Evolutionary conservation across 1,140 invertebrate genomes (phyloP).

Genomic region (Drosophila insularis): DNA sequence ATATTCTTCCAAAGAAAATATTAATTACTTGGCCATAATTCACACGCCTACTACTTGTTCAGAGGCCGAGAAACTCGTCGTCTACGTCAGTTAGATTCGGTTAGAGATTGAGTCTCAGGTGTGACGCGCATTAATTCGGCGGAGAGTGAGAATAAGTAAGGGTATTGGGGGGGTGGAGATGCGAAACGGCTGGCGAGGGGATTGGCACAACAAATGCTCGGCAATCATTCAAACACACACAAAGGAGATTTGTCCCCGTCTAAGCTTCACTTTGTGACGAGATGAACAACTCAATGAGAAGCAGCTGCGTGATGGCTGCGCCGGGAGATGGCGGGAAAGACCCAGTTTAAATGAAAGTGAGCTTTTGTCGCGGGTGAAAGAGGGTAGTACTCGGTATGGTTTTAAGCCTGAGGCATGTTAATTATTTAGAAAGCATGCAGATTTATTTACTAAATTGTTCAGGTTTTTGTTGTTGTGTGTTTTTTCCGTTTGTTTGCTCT

Average conservation of each 20-base stretch:
- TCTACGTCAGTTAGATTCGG: neutral
- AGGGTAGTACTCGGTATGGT: conserved; percentile 1
- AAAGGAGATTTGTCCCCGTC: conserved; percentile 42
- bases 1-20: conserved; percentile 47
- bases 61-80: neutral
- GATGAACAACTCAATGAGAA: conserved; percentile 74
- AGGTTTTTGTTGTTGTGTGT: conserved; percentile 28
- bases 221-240: conserved; percentile 60
- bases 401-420: conserved; percentile 59
- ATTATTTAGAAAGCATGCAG: conserved; percentile 80
- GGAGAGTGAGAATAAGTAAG: neutral
- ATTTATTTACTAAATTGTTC: conserved; percentile 74
- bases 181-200: too few relatives aligned
- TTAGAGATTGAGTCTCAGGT: conserved; percentile 42
- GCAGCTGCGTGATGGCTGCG: neutral
- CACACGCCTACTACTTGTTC: conserved; percentile 34
- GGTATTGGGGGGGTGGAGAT: too few relatives aligned
- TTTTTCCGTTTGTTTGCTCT: conserved; percentile 43
- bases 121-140: conserved; percentile 7
- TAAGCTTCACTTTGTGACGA: conserved; percentile 36
- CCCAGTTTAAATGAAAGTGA: conserved; percentile 61
- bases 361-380: neutral
- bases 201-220: conserved; percentile 55
- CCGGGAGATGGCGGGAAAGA: neutral
- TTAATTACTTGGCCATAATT: conserved; percentile 67